Evolutionary conservation across 2,888 invertebrate species (phyloP).

Genomic region (Scaptomyza tumidula): DNA sequence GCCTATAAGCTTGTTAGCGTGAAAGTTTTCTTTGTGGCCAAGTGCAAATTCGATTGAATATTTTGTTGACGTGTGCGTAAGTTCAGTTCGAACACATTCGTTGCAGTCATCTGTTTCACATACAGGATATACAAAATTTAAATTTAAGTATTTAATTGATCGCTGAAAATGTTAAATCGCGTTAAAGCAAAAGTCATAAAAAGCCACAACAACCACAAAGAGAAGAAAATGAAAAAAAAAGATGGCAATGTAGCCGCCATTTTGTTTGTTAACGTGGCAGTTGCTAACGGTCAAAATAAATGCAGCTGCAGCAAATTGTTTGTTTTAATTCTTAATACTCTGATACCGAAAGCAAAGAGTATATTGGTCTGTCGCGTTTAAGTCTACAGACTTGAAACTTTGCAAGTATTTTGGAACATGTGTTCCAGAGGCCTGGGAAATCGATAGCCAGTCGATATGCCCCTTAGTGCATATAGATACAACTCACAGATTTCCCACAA

Average conservation of each 20-base stretch:
- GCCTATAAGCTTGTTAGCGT: too few species aligned
- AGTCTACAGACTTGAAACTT: too few species aligned
- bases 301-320: neutral
- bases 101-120: neutral
- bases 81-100: neutral
- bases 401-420: too few species aligned
- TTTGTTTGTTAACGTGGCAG: constrained; percentile 20
- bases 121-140: constrained; percentile 13
- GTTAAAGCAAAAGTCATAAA: constrained; percentile 47
- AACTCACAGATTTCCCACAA: too few species aligned
- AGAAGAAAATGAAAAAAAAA: constrained; percentile 30
- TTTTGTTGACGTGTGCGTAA: too few species aligned
- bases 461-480: too few species aligned
- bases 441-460: too few species aligned
- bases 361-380: too few species aligned
- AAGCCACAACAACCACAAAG: constrained; percentile 22
- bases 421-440: too few species aligned
- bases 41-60: too few species aligned
- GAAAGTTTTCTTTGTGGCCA: too few species aligned
- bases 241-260: constrained; percentile 37
- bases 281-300: neutral
- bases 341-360: too few species aligned
- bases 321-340: neutral
- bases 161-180: constrained; percentile 46
- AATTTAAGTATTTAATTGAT: constrained; percentile 76